Base-by-base conservation (phyloP, 1,140 invertebrate genomes). In the Bacillus rossius region DNA sequence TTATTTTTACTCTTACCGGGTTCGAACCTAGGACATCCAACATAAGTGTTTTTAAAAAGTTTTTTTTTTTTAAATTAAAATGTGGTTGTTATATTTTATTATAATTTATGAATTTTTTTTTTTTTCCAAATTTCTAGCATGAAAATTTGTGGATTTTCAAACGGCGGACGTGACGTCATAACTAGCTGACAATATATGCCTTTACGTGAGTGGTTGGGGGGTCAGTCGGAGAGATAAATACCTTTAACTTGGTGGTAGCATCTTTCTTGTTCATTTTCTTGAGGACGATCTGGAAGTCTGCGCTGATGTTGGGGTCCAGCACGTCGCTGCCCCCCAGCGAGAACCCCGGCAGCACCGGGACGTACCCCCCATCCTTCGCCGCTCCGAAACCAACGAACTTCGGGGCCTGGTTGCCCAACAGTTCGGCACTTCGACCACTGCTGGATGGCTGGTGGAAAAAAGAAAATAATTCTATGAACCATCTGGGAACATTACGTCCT, bases 211-310 rank as follows among this genome's bases (percentile, higher is more conserved):
- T n/a, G n/a, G n/a, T n/a, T n/a, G n/a, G n/a, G n/a, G n/a, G n/a
- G n/a, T n/a, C n/a, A n/a, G n/a, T n/a, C n/a, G n/a, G n/a, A n/a
- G n/a, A n/a, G n/a, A n/a, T n/a, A n/a, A n/a, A n/a, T 71, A 88
- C 88, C 77, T 94, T 94, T 34, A 87, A 79, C 73, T 91, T 94
- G 3, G 92, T 96, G 1, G 84, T 85, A 3, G 82, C 73, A 82
- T 95, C 91, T 70, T 90, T 92, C 71, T 96, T 96, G 20, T 81
- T 83, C 74, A 95, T 81, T 75, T 89, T 89, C 57, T 86, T 86
- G 16, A 89, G 71, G 25, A 84, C 77, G 7, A 88, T 66, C 65
- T 85, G 82, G 66, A 85, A 82, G 65, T 79, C 78, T 16, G 79
- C 72, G 66, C 81, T 79, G n/a, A 87, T 72, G 56, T 73, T 77